These are phyloP conservation scores for Epicauta chinensis DNA, from an alignment of 1,140 invertebrate genomes.

Conservation along the genomic window DNA sequence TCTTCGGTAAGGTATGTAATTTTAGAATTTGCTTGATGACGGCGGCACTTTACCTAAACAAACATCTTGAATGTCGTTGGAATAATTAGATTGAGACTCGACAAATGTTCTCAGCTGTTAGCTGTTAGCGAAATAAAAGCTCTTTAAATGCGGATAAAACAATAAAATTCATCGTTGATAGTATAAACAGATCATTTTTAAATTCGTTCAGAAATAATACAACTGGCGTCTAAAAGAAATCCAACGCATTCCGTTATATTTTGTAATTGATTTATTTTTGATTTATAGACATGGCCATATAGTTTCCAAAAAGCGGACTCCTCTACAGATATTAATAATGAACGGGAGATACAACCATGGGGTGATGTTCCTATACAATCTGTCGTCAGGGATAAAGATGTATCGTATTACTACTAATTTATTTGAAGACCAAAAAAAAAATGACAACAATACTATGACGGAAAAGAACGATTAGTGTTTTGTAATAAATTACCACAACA, in stretches of 20 bases:
- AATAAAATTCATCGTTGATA: too few species aligned
- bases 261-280: constrained; percentile 5
- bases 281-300: constrained; percentile 41
- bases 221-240: too few species aligned
- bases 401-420: constrained; percentile 41
- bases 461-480: too few species aligned
- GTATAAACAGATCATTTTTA: not conserved
- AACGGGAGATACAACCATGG: constrained; percentile 20
- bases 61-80: constrained; percentile 30
- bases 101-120: constrained; percentile 31
- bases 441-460: too few species aligned
- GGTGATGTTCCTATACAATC: constrained; percentile 29
- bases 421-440: constrained; percentile 19
- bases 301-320: constrained; percentile 37
- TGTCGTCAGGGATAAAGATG: constrained; percentile 38
- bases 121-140: constrained; percentile 6
- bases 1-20: too few species aligned
- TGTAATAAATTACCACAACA: too few species aligned
- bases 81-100: constrained; percentile 20
- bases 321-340: constrained; percentile 26
- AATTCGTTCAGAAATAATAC: too few species aligned
- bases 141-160: not conserved
- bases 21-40: not conserved
- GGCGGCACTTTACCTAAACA: constrained; percentile 29
- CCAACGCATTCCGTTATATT: too few species aligned